Percentiles rank a stretch among this genome's conserved stretches.
These are phyloP conservation scores for Tenthredo notha DNA, from an alignment of 2,888 invertebrate genomes.

Conservation along the genomic window DNA sequence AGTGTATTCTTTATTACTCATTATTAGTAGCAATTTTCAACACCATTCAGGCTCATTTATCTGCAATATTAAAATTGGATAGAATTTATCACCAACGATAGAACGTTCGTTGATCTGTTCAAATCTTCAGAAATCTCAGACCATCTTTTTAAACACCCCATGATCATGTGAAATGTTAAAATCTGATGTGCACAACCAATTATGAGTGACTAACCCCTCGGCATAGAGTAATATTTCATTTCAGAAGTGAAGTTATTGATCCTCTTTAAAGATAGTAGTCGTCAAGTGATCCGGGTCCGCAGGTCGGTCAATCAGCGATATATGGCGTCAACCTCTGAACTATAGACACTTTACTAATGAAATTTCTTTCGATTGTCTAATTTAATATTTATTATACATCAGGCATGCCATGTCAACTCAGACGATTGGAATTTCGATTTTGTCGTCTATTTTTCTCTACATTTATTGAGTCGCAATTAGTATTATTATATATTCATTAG, in stretches of 20 bases:
- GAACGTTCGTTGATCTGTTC: too few relatives aligned
- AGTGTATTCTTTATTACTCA: too few relatives aligned
- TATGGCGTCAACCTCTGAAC: neutral
- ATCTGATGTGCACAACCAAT: neutral
- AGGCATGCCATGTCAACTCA: neutral
- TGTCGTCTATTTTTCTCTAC: neutral
- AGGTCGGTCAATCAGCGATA: neutral
- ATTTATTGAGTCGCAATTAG: neutral
- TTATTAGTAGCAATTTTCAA: too few relatives aligned
- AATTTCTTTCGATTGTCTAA: neutral
- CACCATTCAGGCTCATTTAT: too few relatives aligned
- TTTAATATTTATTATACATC: neutral
- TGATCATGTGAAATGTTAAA: neutral
- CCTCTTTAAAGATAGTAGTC: neutral
- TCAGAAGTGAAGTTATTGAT: neutral
- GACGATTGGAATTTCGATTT: neutral
- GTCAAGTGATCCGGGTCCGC: neutral
- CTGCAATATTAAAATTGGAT: neutral
- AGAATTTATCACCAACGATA: too few relatives aligned
- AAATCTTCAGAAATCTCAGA: too few relatives aligned
- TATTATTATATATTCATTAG: neutral
- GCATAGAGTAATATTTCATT: neutral
- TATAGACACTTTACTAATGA: neutral
- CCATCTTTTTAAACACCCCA: too few relatives aligned
- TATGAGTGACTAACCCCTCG: neutral